phyloP scores from a whole-genome alignment of 2,888 invertebrate species.

The Nomada fucata region DNA sequence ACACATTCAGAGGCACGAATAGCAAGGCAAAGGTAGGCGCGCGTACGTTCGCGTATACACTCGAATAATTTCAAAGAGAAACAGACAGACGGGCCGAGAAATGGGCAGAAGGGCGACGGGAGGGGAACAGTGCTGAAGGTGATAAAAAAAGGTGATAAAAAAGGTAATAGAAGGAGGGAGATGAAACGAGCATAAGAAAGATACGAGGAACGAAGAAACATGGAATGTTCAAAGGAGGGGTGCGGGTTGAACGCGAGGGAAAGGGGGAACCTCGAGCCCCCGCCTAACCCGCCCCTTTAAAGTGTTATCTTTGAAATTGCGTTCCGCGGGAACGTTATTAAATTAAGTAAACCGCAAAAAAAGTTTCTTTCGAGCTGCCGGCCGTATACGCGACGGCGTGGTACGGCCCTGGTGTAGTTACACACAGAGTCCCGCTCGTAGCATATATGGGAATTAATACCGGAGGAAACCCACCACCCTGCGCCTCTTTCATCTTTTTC shows the following conservation, averaged over 20 bases:
- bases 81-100: slow-evolving; percentile 17
- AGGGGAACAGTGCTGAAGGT: slow-evolving; percentile 5
- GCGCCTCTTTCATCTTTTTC: slow-evolving; percentile 42
- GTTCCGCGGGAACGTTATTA: slow-evolving; percentile 78
- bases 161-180: slow-evolving; percentile 14
- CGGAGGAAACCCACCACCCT: slow-evolving; percentile 46
- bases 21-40: slow-evolving; percentile 17
- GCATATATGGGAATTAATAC: slow-evolving; percentile 67
- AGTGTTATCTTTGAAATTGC: slow-evolving; percentile 81
- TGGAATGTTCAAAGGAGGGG: not conserved
- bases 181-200: not conserved
- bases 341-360: slow-evolving; percentile 78
- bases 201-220: not conserved
- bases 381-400: slow-evolving; percentile 20
- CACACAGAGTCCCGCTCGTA: slow-evolving; percentile 25
- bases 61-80: slow-evolving; percentile 52
- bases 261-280: slow-evolving; percentile 26
- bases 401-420: slow-evolving; percentile 38
- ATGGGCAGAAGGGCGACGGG: not conserved
- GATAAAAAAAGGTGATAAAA: slow-evolving; percentile 40
- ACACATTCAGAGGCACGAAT: slow-evolving; percentile 37
- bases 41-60: slow-evolving; percentile 38
- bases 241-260: not conserved
- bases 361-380: slow-evolving; percentile 70
- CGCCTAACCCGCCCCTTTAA: slow-evolving; percentile 60